Conservation (phyloP, 2,888 invertebrate genomes). For the Stratiomys singularior region DNA sequence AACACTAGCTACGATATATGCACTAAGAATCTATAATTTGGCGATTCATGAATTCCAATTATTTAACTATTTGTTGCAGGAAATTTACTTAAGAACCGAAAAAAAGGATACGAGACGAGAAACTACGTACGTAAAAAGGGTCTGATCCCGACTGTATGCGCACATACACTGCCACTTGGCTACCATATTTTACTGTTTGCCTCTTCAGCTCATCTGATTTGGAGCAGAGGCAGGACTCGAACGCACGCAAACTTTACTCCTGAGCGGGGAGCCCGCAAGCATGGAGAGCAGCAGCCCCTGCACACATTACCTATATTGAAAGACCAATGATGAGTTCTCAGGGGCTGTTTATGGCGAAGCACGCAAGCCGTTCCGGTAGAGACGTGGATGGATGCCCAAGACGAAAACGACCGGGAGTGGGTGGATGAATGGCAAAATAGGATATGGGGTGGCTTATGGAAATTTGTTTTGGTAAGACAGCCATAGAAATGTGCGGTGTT, state of each 20-base stretch:
- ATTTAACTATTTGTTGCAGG: background rate
- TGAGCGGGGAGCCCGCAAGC: background rate
- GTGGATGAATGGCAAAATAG: background rate
- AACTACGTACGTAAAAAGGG: slow-evolving; percentile 40
- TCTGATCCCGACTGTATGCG: slow-evolving; percentile 49
- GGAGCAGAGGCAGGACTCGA: slow-evolving; percentile 15
- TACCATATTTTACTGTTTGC: slow-evolving; percentile 4
- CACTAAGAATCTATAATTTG: background rate
- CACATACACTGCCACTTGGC: slow-evolving; percentile 46
- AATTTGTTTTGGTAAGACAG: slow-evolving; percentile 30
- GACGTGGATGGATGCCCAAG: too few relatives aligned
- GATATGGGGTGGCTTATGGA: background rate
- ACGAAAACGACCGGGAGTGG: too few relatives aligned
- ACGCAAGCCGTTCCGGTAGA: background rate
- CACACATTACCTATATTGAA: slow-evolving; percentile 21
- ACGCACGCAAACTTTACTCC: slow-evolving; percentile 29
- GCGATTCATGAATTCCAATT: background rate
- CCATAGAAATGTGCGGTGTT: slow-evolving; percentile 9
- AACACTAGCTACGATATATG: slow-evolving; percentile 7
- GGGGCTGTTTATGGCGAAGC: slow-evolving; percentile 36
- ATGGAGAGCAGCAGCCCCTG: slow-evolving; percentile 4
- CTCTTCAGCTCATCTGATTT: slow-evolving; percentile 43
- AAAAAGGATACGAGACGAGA: slow-evolving; percentile 31
- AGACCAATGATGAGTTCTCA: slow-evolving; percentile 5
- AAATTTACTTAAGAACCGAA: background rate